Base-by-base conservation (phyloP, 2,797 vertebrate genomes). In the Melanotaenia boesemani region DNA sequence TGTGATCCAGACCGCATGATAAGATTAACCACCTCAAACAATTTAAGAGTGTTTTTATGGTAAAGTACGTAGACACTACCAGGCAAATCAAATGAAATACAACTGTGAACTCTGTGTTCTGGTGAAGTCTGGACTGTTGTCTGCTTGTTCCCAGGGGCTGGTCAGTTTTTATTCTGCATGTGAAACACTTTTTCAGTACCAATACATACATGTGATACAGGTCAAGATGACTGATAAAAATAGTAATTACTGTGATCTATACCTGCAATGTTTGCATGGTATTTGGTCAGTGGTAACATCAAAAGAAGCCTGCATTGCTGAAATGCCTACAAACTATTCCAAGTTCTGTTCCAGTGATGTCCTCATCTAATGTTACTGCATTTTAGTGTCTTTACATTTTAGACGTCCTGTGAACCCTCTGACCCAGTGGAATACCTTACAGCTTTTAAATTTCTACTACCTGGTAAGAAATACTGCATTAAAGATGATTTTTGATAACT, bases 331-430 rank as follows among this genome's bases (percentile, higher is more conserved):
- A 37, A 57, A 16, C 62, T 39, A 34, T 50, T 85, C 48, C 50
- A 48, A 63, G 41, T 2, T 41, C 54, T 1, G 5, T 74, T 65
- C 73, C 55, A 39, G 12, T 30, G 50, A 80, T 74, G 74, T 60
- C 30, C 61, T 78, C 74, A 36, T 82, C 86, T 88, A 58, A 54
- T 63, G 76, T 89, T 86, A 81, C 80, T 4, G 4, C 64, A 55
- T 61, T 79, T 85, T 59, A 69, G 56, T 66, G 63, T 66, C 73
- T 63, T 86, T 61, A 81, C 67, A 80, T 58, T 58, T 63, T 3
- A 28, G 63, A 62, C 24, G n/a, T n/a, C 15, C 16, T 15, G 69
- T 69, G 77, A 72, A 59, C 2, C 2, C 11, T 16, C 8, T 60
- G 67, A 63, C 67, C 69, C 66, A 56, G 22, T 57, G 46, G 26